Evolutionary conservation across 2,888 invertebrate genomes (phyloP).

Genomic region (Drosophila helvetica): DNA sequence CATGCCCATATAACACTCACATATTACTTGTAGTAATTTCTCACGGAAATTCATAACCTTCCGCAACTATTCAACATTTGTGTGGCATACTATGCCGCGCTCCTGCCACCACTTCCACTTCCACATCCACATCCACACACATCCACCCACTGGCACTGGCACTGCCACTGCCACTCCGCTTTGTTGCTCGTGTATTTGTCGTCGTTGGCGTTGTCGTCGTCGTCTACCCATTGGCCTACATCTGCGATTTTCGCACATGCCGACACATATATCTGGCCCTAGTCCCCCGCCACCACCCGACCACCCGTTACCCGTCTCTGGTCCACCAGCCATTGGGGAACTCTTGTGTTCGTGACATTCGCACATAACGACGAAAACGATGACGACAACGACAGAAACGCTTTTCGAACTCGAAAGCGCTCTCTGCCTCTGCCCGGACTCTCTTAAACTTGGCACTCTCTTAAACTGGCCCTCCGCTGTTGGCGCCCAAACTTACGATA

Average conservation of each 20-base stretch:
- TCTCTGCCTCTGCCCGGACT: background rate
- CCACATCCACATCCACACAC: too few relatives aligned
- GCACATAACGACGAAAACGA: constrained; percentile 46
- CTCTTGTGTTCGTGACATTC: constrained; percentile 58
- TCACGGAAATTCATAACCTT: constrained; percentile 82
- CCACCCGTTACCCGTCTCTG: constrained; percentile 26
- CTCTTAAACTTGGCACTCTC: constrained; percentile 70
- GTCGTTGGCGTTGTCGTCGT: constrained; percentile 57
- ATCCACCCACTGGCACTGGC: too few relatives aligned
- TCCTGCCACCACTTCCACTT: constrained; percentile 17
- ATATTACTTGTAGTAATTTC: constrained; percentile 81
- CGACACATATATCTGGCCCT: constrained; percentile 39
- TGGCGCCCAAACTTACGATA: constrained; percentile 58
- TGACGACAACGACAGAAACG: constrained; percentile 28
- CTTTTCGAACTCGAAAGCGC: constrained; percentile 67
- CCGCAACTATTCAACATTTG: constrained; percentile 81
- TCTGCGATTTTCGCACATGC: constrained; percentile 67
- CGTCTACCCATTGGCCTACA: constrained; percentile 81
- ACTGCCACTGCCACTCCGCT: constrained; percentile 16
- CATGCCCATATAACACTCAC: constrained; percentile 60
- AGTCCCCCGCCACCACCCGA: background rate
- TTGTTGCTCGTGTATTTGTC: constrained; percentile 43
- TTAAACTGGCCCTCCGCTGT: constrained; percentile 30
- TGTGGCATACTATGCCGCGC: constrained; percentile 67
- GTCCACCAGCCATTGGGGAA: constrained; percentile 24